Evolutionary conservation across 2,113 vertebrate genomes (phyloP).

Genomic region (Lamprotornis superbus): DNA sequence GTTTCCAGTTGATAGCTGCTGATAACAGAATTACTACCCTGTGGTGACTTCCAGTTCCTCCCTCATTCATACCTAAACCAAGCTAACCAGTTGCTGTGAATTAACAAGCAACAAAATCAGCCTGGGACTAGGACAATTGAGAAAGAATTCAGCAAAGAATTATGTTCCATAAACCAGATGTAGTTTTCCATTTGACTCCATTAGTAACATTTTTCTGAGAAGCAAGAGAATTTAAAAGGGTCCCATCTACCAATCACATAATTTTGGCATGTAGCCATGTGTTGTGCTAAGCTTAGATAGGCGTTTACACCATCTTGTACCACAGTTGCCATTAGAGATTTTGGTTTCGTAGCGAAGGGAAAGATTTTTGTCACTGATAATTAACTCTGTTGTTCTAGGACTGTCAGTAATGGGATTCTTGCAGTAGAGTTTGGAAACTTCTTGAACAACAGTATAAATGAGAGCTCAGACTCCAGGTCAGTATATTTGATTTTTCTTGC

Average conservation of each 20-base stretch:
- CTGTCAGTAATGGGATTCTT: constrained; percentile 78
- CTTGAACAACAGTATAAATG: constrained; percentile 77
- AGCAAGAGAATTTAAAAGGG: background rate
- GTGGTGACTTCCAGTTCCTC: background rate
- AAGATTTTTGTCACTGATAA: background rate
- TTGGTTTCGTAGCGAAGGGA: background rate
- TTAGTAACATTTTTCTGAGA: background rate
- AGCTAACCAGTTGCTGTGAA: background rate
- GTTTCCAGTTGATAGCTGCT: background rate
- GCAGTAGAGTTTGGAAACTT: constrained; percentile 83
- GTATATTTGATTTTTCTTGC: constrained; percentile 34
- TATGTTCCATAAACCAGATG: background rate
- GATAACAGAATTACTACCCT: background rate
- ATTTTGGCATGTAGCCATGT: background rate
- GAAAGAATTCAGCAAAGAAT: background rate
- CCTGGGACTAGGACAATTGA: background rate
- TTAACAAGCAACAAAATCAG: background rate
- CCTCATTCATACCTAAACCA: background rate
- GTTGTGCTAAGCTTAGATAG: background rate
- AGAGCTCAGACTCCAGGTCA: constrained; percentile 79
- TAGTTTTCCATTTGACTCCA: background rate
- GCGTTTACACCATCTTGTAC: background rate
- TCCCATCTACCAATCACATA: background rate
- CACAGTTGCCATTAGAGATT: background rate
- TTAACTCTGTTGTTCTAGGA: constrained; percentile 65